phyloP scores from a whole-genome alignment of 1,140 invertebrate genomes.

The Rhyacophila brunnea region DNA sequence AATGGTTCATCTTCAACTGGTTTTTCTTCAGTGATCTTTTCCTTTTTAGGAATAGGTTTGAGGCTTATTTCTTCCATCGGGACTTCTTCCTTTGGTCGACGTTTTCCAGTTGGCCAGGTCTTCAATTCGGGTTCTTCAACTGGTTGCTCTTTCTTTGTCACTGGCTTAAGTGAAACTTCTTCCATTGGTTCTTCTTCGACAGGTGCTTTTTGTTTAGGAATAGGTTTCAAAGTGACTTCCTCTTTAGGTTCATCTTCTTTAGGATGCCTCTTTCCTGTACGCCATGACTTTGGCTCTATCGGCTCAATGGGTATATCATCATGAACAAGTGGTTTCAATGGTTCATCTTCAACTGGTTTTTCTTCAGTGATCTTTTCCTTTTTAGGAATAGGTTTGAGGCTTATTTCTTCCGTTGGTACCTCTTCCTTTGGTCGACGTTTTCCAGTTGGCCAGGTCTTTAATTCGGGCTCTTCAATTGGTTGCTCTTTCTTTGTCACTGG shows the following conservation, averaged over 20 bases:
- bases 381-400: constrained; percentile 40
- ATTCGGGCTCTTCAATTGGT: constrained; percentile 30
- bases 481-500: constrained; percentile 38
- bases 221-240: constrained; percentile 52
- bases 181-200: constrained; percentile 35
- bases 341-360: constrained; percentile 34
- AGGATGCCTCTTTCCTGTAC: constrained; percentile 44
- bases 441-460: constrained; percentile 45
- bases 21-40: constrained; percentile 40
- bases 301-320: constrained; percentile 39
- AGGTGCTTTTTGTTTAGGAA: constrained; percentile 40
- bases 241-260: constrained; percentile 47
- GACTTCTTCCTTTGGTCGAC: constrained; percentile 43
- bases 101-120: constrained; percentile 35
- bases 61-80: constrained; percentile 44
- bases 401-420: constrained; percentile 41
- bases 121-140: constrained; percentile 33
- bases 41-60: constrained; percentile 50
- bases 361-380: constrained; percentile 42
- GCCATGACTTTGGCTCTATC: constrained; percentile 47
- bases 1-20: constrained; percentile 38
- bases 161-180: constrained; percentile 23
- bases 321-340: constrained; percentile 39
- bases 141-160: constrained; percentile 28
- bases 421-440: constrained; percentile 44